phyloP scores from a whole-genome alignment of 1,140 invertebrate species.

The Drosophila erecta region DNA sequence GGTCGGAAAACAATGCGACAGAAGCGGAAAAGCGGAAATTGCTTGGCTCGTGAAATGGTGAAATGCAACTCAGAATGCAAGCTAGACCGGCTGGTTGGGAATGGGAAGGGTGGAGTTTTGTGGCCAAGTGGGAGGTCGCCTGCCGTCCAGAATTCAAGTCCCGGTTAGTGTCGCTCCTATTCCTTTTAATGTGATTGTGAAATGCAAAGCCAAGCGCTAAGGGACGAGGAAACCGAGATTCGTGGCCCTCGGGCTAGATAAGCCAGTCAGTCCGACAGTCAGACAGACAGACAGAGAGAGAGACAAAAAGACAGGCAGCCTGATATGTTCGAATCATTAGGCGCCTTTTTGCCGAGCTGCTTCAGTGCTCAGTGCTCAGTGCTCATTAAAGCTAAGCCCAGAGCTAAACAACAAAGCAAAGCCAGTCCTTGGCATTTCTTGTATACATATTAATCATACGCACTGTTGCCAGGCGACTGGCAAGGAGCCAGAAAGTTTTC shows the following conservation, averaged over 20 bases:
- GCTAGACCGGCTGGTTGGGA: conserved; percentile 21
- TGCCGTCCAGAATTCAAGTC: conserved; percentile 18
- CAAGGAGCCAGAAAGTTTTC: conserved; percentile 37
- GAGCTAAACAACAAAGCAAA: conserved; percentile 55
- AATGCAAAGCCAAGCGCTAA: conserved; percentile 64
- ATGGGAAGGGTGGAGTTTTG: background rate
- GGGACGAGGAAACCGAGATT: conserved; percentile 12
- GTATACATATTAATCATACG: conserved; percentile 62
- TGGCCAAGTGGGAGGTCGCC: background rate
- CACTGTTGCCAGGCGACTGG: conserved; percentile 49
- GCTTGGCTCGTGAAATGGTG: conserved; percentile 5
- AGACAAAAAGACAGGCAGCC: conserved; percentile 22
- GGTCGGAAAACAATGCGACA: conserved; percentile 42
- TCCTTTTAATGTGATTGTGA: conserved; percentile 76
- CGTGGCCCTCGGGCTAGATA: conserved; percentile 42
- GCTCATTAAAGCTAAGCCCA: conserved; percentile 71
- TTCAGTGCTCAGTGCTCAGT: conserved; percentile 46
- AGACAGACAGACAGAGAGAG: background rate
- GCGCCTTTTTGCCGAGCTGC: conserved; percentile 45
- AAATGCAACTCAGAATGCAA: conserved; percentile 26
- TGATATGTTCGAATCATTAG: conserved; percentile 75
- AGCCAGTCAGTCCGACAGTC: conserved; percentile 33
- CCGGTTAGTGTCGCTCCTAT: conserved; percentile 57
- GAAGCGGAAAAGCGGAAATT: conserved; percentile 40
- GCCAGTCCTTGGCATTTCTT: conserved; percentile 25